Percentiles rank a stretch among this genome's conserved stretches.
Evolutionary conservation across 2,113 vertebrate species (phyloP).

Genomic region (Addax nasomaculatus): DNA sequence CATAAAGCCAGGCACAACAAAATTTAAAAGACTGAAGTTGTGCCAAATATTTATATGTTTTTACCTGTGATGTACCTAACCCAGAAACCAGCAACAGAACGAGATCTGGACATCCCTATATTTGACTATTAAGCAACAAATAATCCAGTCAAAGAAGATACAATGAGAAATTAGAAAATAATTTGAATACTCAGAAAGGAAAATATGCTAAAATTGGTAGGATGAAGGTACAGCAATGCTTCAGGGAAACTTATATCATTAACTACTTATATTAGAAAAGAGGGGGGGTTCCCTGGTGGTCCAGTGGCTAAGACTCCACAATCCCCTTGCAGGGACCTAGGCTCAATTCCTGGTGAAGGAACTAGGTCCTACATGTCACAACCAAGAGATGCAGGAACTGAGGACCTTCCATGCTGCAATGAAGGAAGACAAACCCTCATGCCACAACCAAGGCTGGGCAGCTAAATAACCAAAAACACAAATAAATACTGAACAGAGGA

Average conservation of each 20-base stretch:
- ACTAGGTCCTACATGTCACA: background rate
- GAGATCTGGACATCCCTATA: background rate
- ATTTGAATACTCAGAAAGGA: background rate
- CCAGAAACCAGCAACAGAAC: background rate
- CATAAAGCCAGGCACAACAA: background rate
- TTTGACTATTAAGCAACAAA: background rate
- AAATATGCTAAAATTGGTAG: background rate
- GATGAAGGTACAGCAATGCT: background rate
- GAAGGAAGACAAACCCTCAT: background rate
- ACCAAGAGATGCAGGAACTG: background rate
- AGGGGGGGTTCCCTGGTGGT: fast-evolving
- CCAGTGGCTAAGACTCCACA: background rate
- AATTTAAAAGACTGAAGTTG: background rate
- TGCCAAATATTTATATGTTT: background rate
- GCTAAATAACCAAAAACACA: background rate
- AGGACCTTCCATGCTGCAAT: background rate
- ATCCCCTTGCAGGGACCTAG: background rate
- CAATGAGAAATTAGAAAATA: background rate
- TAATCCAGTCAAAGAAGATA: background rate
- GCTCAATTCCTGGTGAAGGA: background rate
- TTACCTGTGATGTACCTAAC: background rate
- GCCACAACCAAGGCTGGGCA: background rate
- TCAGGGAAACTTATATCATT: background rate
- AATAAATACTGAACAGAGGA: background rate
- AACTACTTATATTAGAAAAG: background rate